Conservation (phyloP, 2,797 vertebrate species). For the Thripadectes ignobilis region DNA sequence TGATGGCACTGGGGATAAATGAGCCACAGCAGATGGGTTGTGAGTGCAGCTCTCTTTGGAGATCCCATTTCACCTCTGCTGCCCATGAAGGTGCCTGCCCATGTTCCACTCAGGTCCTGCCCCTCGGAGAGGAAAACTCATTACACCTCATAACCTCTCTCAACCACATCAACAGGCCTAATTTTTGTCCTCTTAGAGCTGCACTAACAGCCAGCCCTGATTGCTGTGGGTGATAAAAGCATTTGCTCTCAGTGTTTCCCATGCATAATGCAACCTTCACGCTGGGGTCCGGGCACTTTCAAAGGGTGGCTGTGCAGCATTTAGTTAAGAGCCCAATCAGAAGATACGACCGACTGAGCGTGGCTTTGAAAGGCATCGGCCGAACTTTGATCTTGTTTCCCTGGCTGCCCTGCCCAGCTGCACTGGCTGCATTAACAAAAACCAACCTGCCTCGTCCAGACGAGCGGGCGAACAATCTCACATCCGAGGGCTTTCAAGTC, state of each 20-base stretch:
- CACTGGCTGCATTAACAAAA: neutral
- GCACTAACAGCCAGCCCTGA: neutral
- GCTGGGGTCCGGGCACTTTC: neutral
- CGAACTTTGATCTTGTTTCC: constrained; percentile 30
- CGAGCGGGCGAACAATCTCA: neutral
- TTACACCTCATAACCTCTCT: neutral
- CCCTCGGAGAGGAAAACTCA: neutral
- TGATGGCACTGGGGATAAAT: neutral
- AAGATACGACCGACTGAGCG: neutral
- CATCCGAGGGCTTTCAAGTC: neutral
- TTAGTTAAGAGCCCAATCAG: constrained; percentile 36
- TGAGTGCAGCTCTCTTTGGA: neutral
- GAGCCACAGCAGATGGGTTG: neutral
- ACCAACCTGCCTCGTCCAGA: neutral
- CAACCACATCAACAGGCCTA: neutral
- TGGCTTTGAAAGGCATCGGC: constrained; percentile 10
- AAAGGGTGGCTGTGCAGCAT: constrained; percentile 7
- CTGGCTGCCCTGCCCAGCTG: neutral
- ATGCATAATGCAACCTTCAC: constrained; percentile 15
- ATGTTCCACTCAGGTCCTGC: neutral
- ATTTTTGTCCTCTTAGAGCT: neutral
- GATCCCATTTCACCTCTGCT: neutral
- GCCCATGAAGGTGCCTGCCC: neutral
- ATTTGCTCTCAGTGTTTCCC: constrained; percentile 5
- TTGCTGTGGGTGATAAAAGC: neutral